A percentile compares a stretch with the other conserved stretches of the same genome.
These are phyloP conservation scores for Ochropacha duplaris DNA, from an alignment of 2,888 invertebrate genomes.

Conservation along the genomic window DNA sequence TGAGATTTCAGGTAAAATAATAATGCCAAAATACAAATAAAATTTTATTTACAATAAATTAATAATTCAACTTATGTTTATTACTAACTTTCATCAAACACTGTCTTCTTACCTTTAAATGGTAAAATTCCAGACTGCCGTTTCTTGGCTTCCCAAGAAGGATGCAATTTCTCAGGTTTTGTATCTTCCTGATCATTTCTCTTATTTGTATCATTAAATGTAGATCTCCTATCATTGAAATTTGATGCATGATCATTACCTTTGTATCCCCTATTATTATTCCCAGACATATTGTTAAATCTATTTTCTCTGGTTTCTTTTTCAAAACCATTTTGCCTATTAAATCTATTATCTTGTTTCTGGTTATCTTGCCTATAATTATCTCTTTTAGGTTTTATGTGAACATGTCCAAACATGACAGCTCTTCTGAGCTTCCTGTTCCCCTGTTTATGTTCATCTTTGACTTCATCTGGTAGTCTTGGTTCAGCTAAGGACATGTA, in stretches of 20 bases:
- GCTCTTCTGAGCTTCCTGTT: slow-evolving; percentile 74
- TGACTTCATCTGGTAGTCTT: slow-evolving; percentile 71
- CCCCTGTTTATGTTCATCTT: slow-evolving; percentile 66
- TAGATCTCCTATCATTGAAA: slow-evolving; percentile 20
- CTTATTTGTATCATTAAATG: slow-evolving; percentile 16
- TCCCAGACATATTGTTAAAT: slow-evolving; percentile 11
- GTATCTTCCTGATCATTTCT: slow-evolving; percentile 26
- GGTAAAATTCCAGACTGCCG: slow-evolving; percentile 70
- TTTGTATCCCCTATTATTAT: slow-evolving; percentile 13
- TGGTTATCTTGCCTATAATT: slow-evolving; percentile 23
- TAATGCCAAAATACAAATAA: not conserved
- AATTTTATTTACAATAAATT: slow-evolving; percentile 11
- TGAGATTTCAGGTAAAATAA: not conserved
- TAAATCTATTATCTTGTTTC: slow-evolving; percentile 19
- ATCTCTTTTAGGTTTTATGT: slow-evolving; percentile 50
- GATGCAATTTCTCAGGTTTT: slow-evolving; percentile 73
- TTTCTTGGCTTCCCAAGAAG: slow-evolving; percentile 82
- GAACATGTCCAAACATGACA: slow-evolving; percentile 71
- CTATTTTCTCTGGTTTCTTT: slow-evolving; percentile 28
- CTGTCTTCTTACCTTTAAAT: slow-evolving; percentile 75
- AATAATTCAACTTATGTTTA: no score
- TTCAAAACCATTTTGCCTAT: slow-evolving; percentile 33
- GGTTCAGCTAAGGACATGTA: slow-evolving; percentile 74
- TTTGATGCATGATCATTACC: slow-evolving; percentile 20
- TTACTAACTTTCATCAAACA: slow-evolving; percentile 67